Evolutionary conservation across 2,888 invertebrate species (phyloP).

Genomic region (Mesorhabditis spiculigera): DNA sequence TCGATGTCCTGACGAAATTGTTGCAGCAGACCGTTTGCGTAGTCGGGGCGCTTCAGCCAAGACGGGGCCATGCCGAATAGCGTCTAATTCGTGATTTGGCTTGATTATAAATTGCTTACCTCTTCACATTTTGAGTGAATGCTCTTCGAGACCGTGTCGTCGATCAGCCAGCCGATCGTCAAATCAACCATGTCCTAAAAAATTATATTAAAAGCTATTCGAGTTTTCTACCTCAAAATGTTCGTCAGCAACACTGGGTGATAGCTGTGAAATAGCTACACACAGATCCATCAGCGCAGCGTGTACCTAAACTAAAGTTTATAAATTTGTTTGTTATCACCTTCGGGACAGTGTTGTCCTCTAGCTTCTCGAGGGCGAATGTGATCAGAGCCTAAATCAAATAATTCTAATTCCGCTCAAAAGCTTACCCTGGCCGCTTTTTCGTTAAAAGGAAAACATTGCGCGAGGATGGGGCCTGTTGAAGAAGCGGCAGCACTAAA

Average conservation of each 20-base stretch:
- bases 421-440: background rate
- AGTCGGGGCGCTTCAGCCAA: background rate
- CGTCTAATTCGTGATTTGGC: background rate
- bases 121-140: constrained; percentile 4
- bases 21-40: background rate
- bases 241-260: background rate
- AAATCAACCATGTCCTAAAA: constrained; percentile 5
- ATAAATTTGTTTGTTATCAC: background rate
- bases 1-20: background rate
- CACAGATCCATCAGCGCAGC: background rate
- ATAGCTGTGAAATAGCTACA: background rate
- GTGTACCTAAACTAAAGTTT: constrained; percentile 1
- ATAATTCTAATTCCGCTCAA: background rate
- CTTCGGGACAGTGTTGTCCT: background rate
- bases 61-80: background rate
- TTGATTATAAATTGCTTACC: background rate
- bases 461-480: background rate
- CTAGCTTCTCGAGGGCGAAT: background rate
- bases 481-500: background rate
- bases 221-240: background rate
- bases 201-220: background rate
- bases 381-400: background rate
- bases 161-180: constrained; percentile 3
- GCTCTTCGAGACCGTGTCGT: background rate
- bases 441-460: background rate